Evolutionary conservation across 2,797 vertebrate species (phyloP).

Genomic region (Halcyon badia): DNA sequence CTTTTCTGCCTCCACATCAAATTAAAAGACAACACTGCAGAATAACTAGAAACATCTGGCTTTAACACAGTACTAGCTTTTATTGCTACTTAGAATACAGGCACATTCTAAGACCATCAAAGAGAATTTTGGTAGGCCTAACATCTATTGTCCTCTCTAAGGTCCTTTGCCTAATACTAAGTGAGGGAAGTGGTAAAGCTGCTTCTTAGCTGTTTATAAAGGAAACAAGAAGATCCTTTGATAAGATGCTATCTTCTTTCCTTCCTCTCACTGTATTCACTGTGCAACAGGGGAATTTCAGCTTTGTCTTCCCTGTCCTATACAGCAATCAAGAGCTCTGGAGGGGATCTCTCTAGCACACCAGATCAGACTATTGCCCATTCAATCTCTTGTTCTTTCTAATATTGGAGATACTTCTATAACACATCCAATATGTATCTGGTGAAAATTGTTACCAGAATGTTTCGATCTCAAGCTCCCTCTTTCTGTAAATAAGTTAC

Average conservation of each 20-base stretch:
- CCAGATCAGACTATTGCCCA: neutral
- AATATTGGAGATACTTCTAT: neutral
- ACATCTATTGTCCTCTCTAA: neutral
- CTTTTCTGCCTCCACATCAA: neutral
- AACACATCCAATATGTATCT: constrained; percentile 21
- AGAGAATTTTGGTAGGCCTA: neutral
- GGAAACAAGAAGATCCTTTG: constrained; percentile 51
- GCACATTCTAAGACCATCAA: neutral
- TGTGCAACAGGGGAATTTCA: neutral
- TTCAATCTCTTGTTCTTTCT: neutral
- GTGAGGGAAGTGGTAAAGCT: constrained; percentile 1
- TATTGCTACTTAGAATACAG: neutral
- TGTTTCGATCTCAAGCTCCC: constrained; percentile 36
- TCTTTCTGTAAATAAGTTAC: constrained; percentile 9
- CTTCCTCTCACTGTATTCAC: constrained; percentile 44
- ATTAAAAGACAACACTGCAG: neutral
- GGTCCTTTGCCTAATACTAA: neutral
- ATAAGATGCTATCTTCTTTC: constrained; percentile 55
- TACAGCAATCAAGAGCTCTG: neutral
- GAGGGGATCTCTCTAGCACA: neutral
- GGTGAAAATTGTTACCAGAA: constrained; percentile 43
- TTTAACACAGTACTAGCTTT: neutral
- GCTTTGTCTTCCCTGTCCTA: neutral
- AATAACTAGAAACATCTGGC: constrained; percentile 9
- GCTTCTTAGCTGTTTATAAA: constrained; percentile 29